Evolutionary conservation across 2,113 vertebrate genomes (phyloP).

Genomic region (Callaeas wilsoni): DNA sequence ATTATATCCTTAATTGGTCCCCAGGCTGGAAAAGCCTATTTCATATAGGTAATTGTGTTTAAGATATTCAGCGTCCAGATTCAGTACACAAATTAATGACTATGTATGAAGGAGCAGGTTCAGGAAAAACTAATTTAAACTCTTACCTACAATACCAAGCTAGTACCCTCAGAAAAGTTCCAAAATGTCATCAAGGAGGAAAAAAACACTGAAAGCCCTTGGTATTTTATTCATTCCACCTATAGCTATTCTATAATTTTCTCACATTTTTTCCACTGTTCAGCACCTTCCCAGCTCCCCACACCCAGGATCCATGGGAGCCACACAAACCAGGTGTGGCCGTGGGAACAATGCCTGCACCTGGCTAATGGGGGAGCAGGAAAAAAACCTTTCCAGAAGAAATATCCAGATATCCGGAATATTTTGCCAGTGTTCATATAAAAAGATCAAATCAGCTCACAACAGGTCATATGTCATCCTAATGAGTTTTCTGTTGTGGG

Average conservation of each 20-base stretch:
- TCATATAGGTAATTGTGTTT: neutral
- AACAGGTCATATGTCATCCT: slow-evolving; percentile 24
- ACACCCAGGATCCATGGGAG: neutral
- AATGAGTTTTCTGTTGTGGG: slow-evolving; percentile 49
- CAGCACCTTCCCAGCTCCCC: neutral
- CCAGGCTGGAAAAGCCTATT: neutral
- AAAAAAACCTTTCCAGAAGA: neutral
- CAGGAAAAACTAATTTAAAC: neutral
- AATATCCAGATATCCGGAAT: neutral
- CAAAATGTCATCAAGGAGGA: neutral
- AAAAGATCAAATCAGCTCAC: neutral
- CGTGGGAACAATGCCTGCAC: neutral
- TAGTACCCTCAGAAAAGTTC: neutral
- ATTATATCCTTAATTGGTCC: neutral
- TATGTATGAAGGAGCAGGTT: neutral
- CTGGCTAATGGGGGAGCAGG: neutral
- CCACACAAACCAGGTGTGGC: neutral
- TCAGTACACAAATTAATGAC: neutral
- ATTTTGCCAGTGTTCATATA: neutral
- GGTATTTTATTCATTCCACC: neutral
- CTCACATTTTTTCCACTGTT: too few relatives aligned
- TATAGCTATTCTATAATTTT: neutral
- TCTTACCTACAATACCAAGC: neutral
- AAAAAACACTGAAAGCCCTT: neutral
- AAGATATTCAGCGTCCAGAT: neutral